Percentiles rank a stretch among this genome's conserved stretches.
Conservation (phyloP, 2,113 vertebrate species). For the Vulpes vulpes region DNA sequence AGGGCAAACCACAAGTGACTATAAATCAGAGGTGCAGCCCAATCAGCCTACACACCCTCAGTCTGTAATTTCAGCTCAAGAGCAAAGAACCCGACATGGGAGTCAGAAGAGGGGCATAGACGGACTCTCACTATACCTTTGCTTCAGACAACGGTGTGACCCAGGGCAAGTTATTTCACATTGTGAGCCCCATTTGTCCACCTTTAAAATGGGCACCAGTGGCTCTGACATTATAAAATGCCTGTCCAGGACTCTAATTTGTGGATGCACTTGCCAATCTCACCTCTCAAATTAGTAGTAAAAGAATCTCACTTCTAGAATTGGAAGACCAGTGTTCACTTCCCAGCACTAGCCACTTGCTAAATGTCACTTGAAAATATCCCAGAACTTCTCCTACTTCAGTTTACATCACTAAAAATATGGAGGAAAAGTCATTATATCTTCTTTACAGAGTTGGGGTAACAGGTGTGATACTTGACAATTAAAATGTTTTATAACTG, state of each 20-base stretch:
- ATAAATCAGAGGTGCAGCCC: fast-evolving
- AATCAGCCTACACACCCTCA: not conserved
- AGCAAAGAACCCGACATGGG: not conserved
- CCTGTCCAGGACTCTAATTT: not conserved
- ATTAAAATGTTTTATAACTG: not conserved
- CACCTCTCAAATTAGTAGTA: not conserved
- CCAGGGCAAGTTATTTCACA: not conserved
- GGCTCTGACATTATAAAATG: not conserved
- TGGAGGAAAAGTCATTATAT: not conserved
- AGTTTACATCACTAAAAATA: not conserved
- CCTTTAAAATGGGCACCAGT: not conserved
- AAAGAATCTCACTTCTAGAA: not conserved
- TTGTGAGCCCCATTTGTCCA: not conserved
- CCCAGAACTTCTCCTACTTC: not conserved
- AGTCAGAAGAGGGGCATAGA: not conserved
- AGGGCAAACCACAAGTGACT: fast-evolving
- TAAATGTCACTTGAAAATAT: not conserved
- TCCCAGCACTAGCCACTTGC: not conserved
- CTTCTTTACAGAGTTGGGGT: not conserved
- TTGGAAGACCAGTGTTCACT: not conserved
- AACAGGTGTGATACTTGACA: not conserved
- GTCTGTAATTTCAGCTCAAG: not conserved
- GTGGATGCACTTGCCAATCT: not conserved
- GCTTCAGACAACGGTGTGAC: not conserved
- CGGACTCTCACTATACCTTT: not conserved